These are phyloP conservation scores for Hexactinellida sp. DNA, from an alignment of 37 sponge, comb jelly and placozoan species.

Conservation along the genomic window DNA sequence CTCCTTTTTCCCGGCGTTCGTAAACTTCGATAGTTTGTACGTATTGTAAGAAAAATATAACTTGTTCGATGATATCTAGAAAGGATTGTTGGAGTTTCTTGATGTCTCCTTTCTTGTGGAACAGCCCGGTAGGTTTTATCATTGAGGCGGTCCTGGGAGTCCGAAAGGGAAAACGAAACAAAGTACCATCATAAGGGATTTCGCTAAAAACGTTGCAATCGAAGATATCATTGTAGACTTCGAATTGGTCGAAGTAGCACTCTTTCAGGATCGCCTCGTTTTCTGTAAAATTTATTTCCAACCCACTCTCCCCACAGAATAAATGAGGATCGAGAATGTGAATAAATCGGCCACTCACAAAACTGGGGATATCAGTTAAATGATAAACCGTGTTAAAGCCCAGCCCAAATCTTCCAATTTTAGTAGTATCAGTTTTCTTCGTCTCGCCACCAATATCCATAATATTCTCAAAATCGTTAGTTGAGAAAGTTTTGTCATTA, in stretches of 20 bases:
- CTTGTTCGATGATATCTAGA: neutral
- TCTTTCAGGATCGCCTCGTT: constrained; percentile 15
- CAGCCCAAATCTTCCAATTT: constrained; percentile 75
- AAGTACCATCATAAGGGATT: constrained; percentile 42
- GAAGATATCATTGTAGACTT: neutral
- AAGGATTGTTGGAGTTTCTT: constrained; percentile 6
- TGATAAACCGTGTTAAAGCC: constrained; percentile 64
- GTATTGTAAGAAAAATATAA: constrained; percentile 40
- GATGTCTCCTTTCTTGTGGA: neutral
- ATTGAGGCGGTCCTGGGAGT: neutral
- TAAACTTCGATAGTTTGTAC: constrained; percentile 32
- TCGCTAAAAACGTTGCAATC: neutral
- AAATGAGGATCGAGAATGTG: constrained; percentile 69
- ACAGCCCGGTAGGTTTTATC: neutral
- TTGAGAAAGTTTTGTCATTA: constrained; percentile 44
- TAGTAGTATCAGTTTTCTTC: constrained; percentile 45
- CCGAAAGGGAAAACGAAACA: constrained; percentile 68
- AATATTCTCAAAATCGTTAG: constrained; percentile 58
- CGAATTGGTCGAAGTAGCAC: constrained; percentile 14
- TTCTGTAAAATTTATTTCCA: constrained; percentile 39
- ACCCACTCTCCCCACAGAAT: constrained; percentile 30
- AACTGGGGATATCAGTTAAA: constrained; percentile 70
- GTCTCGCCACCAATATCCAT: constrained; percentile 52
- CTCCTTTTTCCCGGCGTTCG: neutral
- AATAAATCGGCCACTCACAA: constrained; percentile 43